Conservation (phyloP, 1,140 invertebrate species). For the Conopomorpha cramerella region DNA sequence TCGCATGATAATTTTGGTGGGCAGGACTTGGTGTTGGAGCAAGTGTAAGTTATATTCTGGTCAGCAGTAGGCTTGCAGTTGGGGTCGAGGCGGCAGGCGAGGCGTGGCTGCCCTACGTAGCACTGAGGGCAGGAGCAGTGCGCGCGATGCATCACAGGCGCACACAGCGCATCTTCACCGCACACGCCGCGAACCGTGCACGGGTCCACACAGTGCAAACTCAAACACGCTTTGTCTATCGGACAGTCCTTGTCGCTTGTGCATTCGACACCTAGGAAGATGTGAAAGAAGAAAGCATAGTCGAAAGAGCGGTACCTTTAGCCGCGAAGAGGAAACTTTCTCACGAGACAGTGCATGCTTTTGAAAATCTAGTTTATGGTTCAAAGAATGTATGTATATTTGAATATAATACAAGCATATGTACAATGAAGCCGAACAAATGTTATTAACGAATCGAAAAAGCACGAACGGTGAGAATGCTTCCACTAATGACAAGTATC, state of each 20-base stretch:
- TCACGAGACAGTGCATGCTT: constrained; percentile 77
- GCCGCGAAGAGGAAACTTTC: constrained; percentile 73
- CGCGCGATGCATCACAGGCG: constrained; percentile 79
- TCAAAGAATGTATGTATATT: constrained; percentile 55
- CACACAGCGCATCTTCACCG: constrained; percentile 86
- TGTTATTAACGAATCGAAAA: constrained; percentile 49
- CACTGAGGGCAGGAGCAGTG: constrained; percentile 87
- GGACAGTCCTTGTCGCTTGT: constrained; percentile 88
- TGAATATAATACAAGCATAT: constrained; percentile 60
- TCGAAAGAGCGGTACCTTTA: constrained; percentile 71
- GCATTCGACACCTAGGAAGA: constrained; percentile 84
- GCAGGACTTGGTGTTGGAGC: constrained; percentile 73
- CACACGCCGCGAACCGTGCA: constrained; percentile 86
- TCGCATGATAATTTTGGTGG: constrained; percentile 77
- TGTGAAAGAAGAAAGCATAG: constrained; percentile 73
- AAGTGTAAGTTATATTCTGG: constrained; percentile 56
- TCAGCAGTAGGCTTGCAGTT: constrained; percentile 66
- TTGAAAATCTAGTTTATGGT: constrained; percentile 61
- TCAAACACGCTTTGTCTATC: constrained; percentile 88
- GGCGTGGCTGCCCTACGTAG: constrained; percentile 78
- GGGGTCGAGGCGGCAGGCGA: constrained; percentile 76
- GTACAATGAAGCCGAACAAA: constrained; percentile 60
- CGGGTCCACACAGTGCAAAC: constrained; percentile 84
- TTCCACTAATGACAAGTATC: constrained; percentile 45
- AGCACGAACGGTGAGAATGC: constrained; percentile 61